Percentiles rank a stretch among this genome's conserved stretches.
These are phyloP conservation scores for Orestias chungarensis DNA, from an alignment of 2,797 vertebrate species.

Conservation along the genomic window DNA sequence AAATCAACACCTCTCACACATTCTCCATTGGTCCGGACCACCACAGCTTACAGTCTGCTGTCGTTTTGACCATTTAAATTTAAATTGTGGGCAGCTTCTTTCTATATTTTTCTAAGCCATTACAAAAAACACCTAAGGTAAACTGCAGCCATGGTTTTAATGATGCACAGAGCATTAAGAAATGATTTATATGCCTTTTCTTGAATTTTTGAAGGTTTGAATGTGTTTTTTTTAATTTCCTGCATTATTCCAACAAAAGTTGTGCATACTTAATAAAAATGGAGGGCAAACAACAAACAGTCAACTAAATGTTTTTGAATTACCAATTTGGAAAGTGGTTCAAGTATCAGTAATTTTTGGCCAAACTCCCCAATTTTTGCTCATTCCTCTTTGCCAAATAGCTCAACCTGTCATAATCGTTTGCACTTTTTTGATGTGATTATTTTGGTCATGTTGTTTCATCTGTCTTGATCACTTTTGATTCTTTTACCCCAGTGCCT, in stretches of 20 bases:
- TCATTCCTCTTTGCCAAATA: neutral
- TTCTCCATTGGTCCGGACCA: slow-evolving; percentile 53
- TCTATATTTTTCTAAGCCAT: neutral
- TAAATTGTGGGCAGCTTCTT: neutral
- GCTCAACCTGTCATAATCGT: neutral
- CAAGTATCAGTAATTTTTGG: too few relatives aligned
- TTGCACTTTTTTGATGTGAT: neutral
- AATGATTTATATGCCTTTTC: neutral
- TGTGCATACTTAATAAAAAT: neutral
- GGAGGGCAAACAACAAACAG: neutral
- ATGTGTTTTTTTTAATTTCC: neutral
- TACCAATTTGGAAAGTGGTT: too few relatives aligned
- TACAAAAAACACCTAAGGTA: neutral
- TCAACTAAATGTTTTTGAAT: neutral
- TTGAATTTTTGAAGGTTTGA: neutral
- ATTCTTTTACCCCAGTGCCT: neutral
- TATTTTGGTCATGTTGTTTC: neutral
- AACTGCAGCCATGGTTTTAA: neutral
- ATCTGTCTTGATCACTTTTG: neutral
- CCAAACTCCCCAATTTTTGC: too few relatives aligned
- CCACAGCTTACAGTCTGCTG: slow-evolving; percentile 46
- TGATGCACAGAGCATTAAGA: neutral
- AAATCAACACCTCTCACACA: slow-evolving; percentile 79
- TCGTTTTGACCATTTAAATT: slow-evolving; percentile 13
- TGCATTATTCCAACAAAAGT: neutral